Base-by-base conservation (phyloP, 2,113 vertebrate genomes). In the Agapornis roseicollis region DNA sequence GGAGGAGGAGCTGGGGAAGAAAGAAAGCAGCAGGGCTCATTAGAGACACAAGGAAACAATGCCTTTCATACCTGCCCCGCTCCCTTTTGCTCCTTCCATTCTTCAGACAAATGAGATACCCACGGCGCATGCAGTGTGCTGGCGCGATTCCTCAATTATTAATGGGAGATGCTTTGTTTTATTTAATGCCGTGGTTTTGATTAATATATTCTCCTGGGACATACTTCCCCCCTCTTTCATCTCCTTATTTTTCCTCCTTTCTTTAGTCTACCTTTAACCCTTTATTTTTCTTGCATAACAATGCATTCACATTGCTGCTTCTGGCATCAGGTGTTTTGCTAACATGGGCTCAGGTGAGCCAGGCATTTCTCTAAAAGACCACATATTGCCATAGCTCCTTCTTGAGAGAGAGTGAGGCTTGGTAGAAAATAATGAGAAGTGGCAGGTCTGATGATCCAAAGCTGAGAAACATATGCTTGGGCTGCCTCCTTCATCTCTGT, bases 401-500 rank as follows among this genome's bases (percentile, higher is more conserved):
- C 89, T 52, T 85, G 79, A 64, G 82, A 79, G 47, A 92, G 72
- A 78, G 46, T 27, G 79, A 93, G 53, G 49, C 90, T 94, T 81
- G 72, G 72, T 97, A 64, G 77, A 58, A 95, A 93, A 90, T 95
- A 97, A 97, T 95, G 84, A 93, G 87, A 92, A 82, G 80, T 95
- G 97, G 88, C 94, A 96, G 79, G 17, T 80, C 94, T 96, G 95
- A 88, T 80, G 92, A 97, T 94, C 88, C 90, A 93, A 94, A 97
- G 94, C 91, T 0, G 3, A 85, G 89, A 94, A 97, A 95, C 92
- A 94, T 88, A 95, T 86, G 92, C 93, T 88, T 61, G 84, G 68
- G 63, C 71, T 97, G 95, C 71, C 79, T 95, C 94, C 96, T 96
- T 95, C 93, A 97, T 97, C 94, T 96, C 91, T 49, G 81, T 97